Percentiles rank a stretch among this genome's conserved stretches.
Conservation (phyloP, 2,113 vertebrate genomes). For the Pipra filicauda region DNA sequence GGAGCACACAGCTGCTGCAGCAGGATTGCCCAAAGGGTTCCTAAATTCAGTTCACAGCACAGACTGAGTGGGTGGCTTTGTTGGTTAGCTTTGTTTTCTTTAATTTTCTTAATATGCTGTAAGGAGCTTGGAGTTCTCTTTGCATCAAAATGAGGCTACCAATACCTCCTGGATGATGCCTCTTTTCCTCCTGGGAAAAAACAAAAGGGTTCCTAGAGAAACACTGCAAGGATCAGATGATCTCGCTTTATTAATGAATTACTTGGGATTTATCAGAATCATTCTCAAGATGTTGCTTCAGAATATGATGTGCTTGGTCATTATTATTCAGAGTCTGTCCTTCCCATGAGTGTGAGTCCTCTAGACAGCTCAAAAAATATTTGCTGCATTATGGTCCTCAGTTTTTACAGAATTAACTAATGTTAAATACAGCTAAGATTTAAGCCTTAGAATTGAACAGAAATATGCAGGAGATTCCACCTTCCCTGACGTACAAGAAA, state of each 20-base stretch:
- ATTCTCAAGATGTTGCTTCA: constrained; percentile 21
- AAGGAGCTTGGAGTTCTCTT: constrained; percentile 22
- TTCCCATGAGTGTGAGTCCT: neutral
- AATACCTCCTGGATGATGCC: neutral
- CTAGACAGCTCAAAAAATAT: constrained; percentile 3
- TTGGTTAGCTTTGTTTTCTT: constrained; percentile 37
- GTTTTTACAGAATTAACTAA: constrained; percentile 25
- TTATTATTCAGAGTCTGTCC: constrained; percentile 53
- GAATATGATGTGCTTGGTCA: neutral
- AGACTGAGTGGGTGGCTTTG: constrained; percentile 32
- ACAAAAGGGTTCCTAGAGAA: constrained; percentile 33
- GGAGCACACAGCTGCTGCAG: constrained; percentile 20
- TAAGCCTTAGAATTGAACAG: neutral
- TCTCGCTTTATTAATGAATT: constrained; percentile 44
- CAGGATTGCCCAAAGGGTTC: constrained; percentile 15
- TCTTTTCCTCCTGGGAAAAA: constrained; percentile 25
- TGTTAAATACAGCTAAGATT: constrained; percentile 10
- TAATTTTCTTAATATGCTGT: constrained; percentile 45
- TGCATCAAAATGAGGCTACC: constrained; percentile 19
- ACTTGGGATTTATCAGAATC: constrained; percentile 41
- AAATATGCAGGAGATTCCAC: neutral
- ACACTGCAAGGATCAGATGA: constrained; percentile 27
- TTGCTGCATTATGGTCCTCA: constrained; percentile 20
- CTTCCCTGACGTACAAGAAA: neutral
- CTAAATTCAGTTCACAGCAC: constrained; percentile 31